phyloP scores from a whole-genome alignment of 1,140 invertebrate species.

The Theocolax elegans region DNA sequence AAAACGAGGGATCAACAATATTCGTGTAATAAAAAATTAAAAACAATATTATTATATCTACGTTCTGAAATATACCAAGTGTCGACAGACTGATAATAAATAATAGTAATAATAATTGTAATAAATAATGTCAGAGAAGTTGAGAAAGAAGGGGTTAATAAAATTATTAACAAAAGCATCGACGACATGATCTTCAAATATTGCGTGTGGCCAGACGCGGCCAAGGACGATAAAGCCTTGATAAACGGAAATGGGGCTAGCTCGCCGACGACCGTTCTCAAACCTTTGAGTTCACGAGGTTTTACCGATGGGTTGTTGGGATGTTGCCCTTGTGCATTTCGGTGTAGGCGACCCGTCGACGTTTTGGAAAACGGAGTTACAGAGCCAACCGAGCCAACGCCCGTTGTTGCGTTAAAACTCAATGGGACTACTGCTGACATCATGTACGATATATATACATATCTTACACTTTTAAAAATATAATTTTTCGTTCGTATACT shows the following conservation, averaged over 20 bases:
- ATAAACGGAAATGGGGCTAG: slow-evolving; percentile 44
- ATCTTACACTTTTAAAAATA: no score
- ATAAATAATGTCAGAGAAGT: no score
- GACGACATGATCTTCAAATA: slow-evolving; percentile 61
- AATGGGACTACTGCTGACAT: slow-evolving; percentile 50
- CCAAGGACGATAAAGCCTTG: slow-evolving; percentile 47
- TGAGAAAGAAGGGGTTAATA: no score
- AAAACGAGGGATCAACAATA: no score
- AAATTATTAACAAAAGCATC: no score
- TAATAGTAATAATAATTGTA: no score
- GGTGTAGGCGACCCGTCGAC: slow-evolving; percentile 54
- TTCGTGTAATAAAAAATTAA: no score
- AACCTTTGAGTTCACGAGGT: slow-evolving; percentile 44
- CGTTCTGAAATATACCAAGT: no score
- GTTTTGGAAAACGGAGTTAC: slow-evolving; percentile 43
- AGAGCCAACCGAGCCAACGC: slow-evolving; percentile 46
- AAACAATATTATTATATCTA: no score
- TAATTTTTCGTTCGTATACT: no score
- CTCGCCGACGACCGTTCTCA: neutral
- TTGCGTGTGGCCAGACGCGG: slow-evolving; percentile 55
- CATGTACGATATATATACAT: slow-evolving; percentile 58
- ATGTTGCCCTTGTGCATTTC: slow-evolving; percentile 63
- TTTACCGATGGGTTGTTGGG: slow-evolving; percentile 54
- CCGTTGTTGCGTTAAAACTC: slow-evolving; percentile 57
- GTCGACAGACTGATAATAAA: no score